Conservation (phyloP, 2,797 vertebrate species). For the Tapera naevia region DNA sequence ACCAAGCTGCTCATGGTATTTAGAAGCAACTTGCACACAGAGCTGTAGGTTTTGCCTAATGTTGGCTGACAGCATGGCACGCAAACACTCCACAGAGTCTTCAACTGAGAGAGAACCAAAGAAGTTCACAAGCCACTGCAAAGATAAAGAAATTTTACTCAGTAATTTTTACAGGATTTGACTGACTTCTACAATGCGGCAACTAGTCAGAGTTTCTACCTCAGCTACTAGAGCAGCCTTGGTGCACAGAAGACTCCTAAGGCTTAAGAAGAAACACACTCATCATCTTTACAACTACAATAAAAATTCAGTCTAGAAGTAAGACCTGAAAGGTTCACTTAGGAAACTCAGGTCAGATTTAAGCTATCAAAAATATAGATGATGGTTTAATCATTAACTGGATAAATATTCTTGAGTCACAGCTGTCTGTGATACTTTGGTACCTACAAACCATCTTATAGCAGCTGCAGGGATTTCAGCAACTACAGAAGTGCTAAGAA, state of each 20-base stretch:
- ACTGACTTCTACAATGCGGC: background rate
- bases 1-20: constrained; percentile 92
- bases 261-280: background rate
- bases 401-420: background rate
- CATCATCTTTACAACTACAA: background rate
- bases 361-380: background rate
- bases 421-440: background rate
- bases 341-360: background rate
- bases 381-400: background rate
- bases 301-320: background rate
- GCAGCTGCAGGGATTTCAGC: background rate
- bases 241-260: background rate
- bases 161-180: background rate
- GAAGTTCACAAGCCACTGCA: constrained; percentile 91
- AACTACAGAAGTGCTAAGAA: background rate
- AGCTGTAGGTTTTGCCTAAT: constrained; percentile 92
- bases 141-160: constrained; percentile 19
- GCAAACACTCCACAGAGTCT: constrained; percentile 89
- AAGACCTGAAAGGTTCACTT: background rate
- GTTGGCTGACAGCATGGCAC: constrained; percentile 89
- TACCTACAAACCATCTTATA: background rate
- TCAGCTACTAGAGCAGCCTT: background rate
- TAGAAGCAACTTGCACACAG: constrained; percentile 90
- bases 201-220: background rate
- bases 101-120: constrained; percentile 91